Evolutionary conservation across 2,797 vertebrate species (phyloP), one percentile per base, ranked within the genome.

Genomic region (Melanotaenia parkinsoni): DNA sequence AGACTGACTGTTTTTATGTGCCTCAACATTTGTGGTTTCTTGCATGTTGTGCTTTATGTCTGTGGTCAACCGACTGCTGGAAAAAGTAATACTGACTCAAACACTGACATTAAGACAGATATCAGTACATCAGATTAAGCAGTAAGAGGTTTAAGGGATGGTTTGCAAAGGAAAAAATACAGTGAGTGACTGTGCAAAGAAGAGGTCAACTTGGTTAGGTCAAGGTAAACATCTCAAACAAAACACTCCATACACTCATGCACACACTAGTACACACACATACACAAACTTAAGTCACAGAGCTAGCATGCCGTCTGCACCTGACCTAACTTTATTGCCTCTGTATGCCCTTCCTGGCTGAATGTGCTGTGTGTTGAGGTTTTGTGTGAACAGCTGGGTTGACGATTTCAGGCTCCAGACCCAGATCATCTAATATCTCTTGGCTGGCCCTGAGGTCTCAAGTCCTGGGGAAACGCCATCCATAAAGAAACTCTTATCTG

Each of bases 351-450:
- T 89, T 77, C 45, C 66, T 51, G 78, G 80, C 74, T 79, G 66
- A 75, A 66, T 75, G 67, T 76, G 72, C 66, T 85, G 86, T 85
- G 79, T 85, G 84, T 71, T 77, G 82, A 87, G 76, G 74, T 86
- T 93, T 92, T 94, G 93, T 94, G 87, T 95, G 91, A 92, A 94
- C 93, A 94, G 93, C 93, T 94, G 93, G 90, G 83, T 53, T 78
- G 63, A 73, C 82, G 85, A 75, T 77, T 83, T 57, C 74, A 79
- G 86, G 83, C 89, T 86, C 81, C 86, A 79, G 70, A 72, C 78
- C 50, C 67, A 63, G 88, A 70, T 86, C 91, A 91, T 89, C 87
- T 85, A 91, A 91, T 91, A 91, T 88, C 88, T 90, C 76, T 85
- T 83, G 80, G 79, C 86, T 88, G 77, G 81, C 84, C 88, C 88